Conservation (phyloP, 1,140 invertebrate species). For the Trichoplusia ni region DNA sequence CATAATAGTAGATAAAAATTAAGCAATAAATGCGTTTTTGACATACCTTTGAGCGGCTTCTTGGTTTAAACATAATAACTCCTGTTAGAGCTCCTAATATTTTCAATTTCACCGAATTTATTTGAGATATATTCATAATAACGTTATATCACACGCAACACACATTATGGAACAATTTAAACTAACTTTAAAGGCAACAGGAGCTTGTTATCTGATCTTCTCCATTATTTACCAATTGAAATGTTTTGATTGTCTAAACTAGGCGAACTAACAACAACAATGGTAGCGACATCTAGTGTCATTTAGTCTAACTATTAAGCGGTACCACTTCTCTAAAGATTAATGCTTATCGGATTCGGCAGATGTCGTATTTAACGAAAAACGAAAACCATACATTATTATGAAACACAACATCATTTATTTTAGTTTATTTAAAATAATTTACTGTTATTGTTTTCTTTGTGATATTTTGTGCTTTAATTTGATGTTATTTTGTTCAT, state of each 20-base stretch:
- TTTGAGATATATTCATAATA: neutral
- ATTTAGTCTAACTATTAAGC: neutral
- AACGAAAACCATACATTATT: too few species aligned
- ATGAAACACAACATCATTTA: too few species aligned
- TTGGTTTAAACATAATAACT: neutral
- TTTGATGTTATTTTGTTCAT: too few species aligned
- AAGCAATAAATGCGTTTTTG: neutral
- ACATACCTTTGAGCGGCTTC: constrained; percentile 13
- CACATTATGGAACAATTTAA: neutral
- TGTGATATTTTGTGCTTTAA: too few species aligned
- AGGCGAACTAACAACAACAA: constrained; percentile 8
- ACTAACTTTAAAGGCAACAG: neutral
- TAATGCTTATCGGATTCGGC: too few species aligned
- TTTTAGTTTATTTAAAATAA: too few species aligned
- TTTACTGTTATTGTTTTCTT: too few species aligned
- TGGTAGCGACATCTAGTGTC: neutral
- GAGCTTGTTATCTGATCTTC: neutral
- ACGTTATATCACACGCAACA: neutral
- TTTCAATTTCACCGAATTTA: neutral
- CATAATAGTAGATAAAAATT: too few species aligned
- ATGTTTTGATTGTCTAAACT: constrained; percentile 1
- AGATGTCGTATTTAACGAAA: too few species aligned
- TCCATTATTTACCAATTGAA: constrained; percentile 4
- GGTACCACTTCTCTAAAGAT: neutral
- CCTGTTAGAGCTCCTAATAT: neutral